Base-by-base conservation (phyloP, 2,888 invertebrate species). In the Hyppa rectilinea region DNA sequence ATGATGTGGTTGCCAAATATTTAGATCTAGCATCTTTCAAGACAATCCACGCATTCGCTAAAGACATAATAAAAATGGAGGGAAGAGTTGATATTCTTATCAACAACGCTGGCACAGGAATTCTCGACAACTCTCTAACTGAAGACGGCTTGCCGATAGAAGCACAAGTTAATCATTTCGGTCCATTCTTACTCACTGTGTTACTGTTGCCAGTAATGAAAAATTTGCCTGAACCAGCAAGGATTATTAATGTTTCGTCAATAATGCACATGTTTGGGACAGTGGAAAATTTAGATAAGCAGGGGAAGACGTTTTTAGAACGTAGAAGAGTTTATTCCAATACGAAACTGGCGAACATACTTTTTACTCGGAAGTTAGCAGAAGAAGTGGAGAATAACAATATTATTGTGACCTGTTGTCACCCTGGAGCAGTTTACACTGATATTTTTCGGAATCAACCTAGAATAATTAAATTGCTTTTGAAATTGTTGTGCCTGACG, bases 141-240 rank as follows among this genome's bases (percentile, higher is more conserved):
- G 97, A 97, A 87, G 98, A 99, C 88, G 97, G 97, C 2, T 92
- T 99, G 64, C 98, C 99, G 85, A 92, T 97, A 83, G 98, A 98
- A 26, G 98, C 98, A 96, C 98, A 98, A 34, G 98, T 98, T 2
- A 99, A 99, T 91, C 97, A 99, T 88, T 98, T 98, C 90, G 98
- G 98, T 0, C 98, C 98, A 23, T 99, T 98, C 90, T 95, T 99
- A 50, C 96, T 99, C 26, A 99, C 99, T 0, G 98, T 98, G 90
- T 96, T 98, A 23, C 95, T 99, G 14, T 96, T 98, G 75, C 98
- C 98, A 89, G 89, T 98, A 38, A 86, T 98, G 74, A 98, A 97
- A 90, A 95, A 96, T 72, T 97, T 97, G 2, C 95, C 96, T 0
- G 97, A 97, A 0, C 97, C 70, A 47, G 56, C 97, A 61, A 96